Evolutionary conservation across 2,113 vertebrate species (phyloP).

Genomic region (Burhinus oedicnemus): DNA sequence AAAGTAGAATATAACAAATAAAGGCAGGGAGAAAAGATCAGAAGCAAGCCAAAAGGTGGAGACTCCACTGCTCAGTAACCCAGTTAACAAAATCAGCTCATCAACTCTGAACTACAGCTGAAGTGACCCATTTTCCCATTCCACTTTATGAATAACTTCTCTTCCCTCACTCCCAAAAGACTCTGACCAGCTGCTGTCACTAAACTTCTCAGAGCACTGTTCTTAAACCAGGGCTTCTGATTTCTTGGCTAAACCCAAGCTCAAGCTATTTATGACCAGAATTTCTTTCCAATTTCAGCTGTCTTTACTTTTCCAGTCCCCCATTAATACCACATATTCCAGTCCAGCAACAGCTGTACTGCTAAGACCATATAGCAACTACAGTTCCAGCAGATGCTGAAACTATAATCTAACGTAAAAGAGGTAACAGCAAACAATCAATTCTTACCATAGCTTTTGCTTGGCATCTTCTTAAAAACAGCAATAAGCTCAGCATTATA

Average conservation of each 20-base stretch:
- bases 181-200: not conserved
- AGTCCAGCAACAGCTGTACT: not conserved
- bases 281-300: not conserved
- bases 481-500: slow-evolving; percentile 86
- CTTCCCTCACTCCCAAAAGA: not conserved
- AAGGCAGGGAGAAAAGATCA: not conserved
- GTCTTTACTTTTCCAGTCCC: not conserved
- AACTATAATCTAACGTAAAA: not conserved
- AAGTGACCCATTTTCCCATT: not conserved
- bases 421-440: not conserved
- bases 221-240: not conserved
- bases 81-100: not conserved
- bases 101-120: not conserved
- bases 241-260: not conserved
- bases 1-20: not conserved
- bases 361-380: not conserved
- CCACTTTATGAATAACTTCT: not conserved
- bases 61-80: not conserved
- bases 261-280: not conserved
- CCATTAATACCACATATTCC: not conserved
- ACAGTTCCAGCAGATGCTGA: not conserved
- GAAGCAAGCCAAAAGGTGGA: not conserved
- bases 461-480: slow-evolving; percentile 88
- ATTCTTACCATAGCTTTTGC: slow-evolving; percentile 87
- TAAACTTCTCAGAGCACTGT: not conserved